Evolutionary conservation across 2,113 vertebrate species (phyloP).

Genomic region (Indri indri): DNA sequence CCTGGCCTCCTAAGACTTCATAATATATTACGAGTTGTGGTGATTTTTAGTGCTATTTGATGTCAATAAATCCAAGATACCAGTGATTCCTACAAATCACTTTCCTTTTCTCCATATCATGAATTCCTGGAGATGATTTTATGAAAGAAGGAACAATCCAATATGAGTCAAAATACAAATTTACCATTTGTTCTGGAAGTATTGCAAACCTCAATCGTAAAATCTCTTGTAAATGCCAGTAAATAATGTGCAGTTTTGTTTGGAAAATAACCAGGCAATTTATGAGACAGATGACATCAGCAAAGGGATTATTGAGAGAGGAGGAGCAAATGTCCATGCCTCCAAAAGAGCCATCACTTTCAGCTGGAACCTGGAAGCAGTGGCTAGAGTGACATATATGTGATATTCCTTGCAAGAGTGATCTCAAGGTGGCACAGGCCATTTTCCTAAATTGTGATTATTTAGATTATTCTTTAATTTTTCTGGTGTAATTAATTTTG

Average conservation of each 20-base stretch:
- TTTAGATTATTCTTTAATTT: neutral
- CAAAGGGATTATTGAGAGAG: neutral
- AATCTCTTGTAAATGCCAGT: neutral
- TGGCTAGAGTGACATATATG: neutral
- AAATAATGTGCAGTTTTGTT: neutral
- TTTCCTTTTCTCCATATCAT: neutral
- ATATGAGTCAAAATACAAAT: neutral
- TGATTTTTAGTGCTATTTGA: neutral
- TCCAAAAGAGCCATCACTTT: neutral
- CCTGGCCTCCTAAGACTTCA: neutral
- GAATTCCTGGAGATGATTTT: neutral
- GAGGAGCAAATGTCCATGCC: accelerated
- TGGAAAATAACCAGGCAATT: neutral
- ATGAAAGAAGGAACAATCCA: neutral
- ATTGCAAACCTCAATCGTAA: neutral
- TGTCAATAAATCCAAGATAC: neutral
- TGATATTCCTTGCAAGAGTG: neutral
- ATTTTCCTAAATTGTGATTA: neutral
- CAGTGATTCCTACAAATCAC: neutral
- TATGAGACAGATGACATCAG: neutral
- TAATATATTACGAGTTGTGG: neutral
- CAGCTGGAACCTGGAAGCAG: neutral
- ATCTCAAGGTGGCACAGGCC: neutral
- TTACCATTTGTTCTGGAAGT: neutral
- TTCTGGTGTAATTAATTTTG: neutral